These are phyloP conservation scores for Phthorimaea operculella DNA, from an alignment of 1,140 invertebrate species.

Conservation along the genomic window DNA sequence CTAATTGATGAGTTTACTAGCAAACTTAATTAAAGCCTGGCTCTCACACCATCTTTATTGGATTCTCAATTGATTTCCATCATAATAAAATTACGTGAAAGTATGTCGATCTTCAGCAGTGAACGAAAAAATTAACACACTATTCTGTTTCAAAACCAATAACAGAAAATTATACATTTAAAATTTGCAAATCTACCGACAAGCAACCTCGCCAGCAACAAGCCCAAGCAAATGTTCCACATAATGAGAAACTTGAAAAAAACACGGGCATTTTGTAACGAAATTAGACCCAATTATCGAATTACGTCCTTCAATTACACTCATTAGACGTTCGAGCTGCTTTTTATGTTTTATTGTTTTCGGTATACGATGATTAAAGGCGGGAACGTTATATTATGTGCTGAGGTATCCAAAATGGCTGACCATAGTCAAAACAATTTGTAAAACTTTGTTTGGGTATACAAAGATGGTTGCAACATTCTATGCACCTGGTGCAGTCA, in stretches of 20 bases:
- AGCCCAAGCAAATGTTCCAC: background rate
- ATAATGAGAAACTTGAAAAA: conserved; percentile 3
- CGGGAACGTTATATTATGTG: background rate
- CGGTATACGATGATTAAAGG: conserved; percentile 22
- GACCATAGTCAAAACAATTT: background rate
- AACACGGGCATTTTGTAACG: conserved; percentile 11
- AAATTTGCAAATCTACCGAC: too few species aligned
- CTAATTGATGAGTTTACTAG: conserved; percentile 23
- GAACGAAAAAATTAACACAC: too few species aligned
- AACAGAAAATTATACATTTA: too few species aligned
- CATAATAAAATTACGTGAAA: too few species aligned
- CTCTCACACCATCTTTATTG: background rate
- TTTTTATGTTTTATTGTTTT: conserved; percentile 23
- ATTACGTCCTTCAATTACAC: conserved; percentile 20
- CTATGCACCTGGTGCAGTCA: conserved; percentile 12
- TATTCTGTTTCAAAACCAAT: too few species aligned
- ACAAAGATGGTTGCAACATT: background rate
- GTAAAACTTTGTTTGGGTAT: background rate
- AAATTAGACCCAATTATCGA: conserved; percentile 31
- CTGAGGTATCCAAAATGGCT: background rate
- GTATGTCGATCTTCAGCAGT: too few species aligned
- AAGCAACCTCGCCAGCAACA: too few species aligned
- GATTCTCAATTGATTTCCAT: background rate
- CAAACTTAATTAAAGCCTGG: conserved; percentile 25
- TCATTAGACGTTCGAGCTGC: conserved; percentile 21